Percentiles rank a stretch among this genome's conserved stretches.
Evolutionary conservation across 2,888 invertebrate species (phyloP).

Genomic region (Drepanosiphum platanoidis): DNA sequence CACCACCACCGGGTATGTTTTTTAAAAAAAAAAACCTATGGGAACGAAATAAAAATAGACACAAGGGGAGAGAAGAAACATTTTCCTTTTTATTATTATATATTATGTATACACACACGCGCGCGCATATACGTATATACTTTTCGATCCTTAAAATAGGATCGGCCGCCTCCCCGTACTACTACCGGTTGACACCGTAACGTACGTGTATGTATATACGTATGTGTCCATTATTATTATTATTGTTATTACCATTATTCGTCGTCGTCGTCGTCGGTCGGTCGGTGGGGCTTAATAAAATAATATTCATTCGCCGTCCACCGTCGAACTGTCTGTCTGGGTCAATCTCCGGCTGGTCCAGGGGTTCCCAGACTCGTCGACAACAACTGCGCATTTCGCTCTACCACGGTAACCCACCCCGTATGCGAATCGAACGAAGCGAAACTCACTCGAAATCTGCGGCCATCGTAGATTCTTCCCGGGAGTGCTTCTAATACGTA

Average conservation of each 20-base stretch:
- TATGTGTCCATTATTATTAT: slow-evolving; percentile 33
- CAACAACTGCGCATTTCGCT: neutral
- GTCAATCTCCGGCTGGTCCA: slow-evolving; percentile 48
- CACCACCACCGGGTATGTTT: slow-evolving; percentile 36
- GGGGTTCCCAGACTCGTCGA: slow-evolving; percentile 31
- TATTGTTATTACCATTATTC: slow-evolving; percentile 25
- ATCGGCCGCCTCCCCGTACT: neutral
- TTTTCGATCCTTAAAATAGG: slow-evolving; percentile 42
- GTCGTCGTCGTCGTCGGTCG: neutral
- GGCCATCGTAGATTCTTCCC: too few relatives aligned
- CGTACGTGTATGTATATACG: neutral
- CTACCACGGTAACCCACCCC: neutral
- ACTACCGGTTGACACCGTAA: neutral
- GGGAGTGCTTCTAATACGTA: too few relatives aligned
- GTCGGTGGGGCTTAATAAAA: slow-evolving; percentile 40
- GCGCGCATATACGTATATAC: neutral
- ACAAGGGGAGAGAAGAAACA: neutral
- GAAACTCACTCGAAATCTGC: too few relatives aligned
- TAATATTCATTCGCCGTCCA: slow-evolving; percentile 21
- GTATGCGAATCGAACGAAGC: too few relatives aligned
- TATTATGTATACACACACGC: neutral
- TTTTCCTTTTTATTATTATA: slow-evolving; percentile 25
- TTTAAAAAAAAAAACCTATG: neutral
- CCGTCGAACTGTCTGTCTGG: slow-evolving; percentile 43
- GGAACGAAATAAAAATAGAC: slow-evolving; percentile 16